phyloP scores from a whole-genome alignment of 2,113 vertebrate genomes.

The Entosphenus tridentatus region DNA sequence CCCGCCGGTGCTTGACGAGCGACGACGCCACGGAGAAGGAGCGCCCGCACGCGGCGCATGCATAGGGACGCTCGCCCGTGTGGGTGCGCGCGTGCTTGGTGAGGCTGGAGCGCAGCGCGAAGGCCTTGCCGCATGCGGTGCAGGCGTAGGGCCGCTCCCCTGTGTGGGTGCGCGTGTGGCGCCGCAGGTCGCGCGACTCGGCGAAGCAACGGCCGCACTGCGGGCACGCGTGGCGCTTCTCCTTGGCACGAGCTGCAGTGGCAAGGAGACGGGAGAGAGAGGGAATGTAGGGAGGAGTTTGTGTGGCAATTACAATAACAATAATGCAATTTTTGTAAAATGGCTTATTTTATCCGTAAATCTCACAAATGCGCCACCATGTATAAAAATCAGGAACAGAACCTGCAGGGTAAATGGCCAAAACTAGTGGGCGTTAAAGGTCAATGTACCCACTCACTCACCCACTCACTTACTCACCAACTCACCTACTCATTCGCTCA shows the following conservation, averaged over 20 bases:
- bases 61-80: slow-evolving; percentile 4
- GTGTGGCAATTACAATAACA: no score
- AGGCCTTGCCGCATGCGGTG: neutral
- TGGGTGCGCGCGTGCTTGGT: neutral
- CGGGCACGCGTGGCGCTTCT: slow-evolving; percentile 1
- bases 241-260: neutral
- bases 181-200: neutral
- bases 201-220: slow-evolving; percentile 2
- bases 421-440: no score
- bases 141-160: slow-evolving; percentile 3
- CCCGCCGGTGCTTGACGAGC: neutral
- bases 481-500: no score
- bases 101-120: neutral
- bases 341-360: no score
- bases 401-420: no score
- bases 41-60: neutral
- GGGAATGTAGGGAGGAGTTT: no score
- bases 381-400: no score
- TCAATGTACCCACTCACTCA: no score
- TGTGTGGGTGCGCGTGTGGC: neutral
- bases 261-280: no score
- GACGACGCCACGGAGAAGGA: neutral
- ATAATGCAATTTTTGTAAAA: no score
- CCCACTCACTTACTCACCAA: no score
- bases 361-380: no score